Conservation (phyloP, 2,113 vertebrate genomes). For the Solenodon paradoxus region DNA sequence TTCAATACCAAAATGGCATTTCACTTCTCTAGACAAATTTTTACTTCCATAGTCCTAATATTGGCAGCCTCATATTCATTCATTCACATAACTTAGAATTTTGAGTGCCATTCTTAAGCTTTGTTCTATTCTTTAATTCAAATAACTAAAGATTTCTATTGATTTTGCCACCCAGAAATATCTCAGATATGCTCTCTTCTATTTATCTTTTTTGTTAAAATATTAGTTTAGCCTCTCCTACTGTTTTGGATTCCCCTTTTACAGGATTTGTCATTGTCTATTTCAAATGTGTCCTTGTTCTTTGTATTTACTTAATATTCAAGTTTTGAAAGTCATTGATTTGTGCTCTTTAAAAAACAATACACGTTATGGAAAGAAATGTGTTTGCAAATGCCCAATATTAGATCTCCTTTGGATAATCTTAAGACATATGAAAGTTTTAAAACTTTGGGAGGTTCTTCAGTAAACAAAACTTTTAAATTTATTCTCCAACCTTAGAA, state of each 20-base stretch:
- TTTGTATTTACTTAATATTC: neutral
- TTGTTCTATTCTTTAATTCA: neutral
- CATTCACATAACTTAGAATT: neutral
- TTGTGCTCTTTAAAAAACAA: neutral
- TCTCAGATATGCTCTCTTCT: neutral
- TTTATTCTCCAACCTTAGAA: neutral
- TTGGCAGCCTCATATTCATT: neutral
- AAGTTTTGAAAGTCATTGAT: neutral
- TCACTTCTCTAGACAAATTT: neutral
- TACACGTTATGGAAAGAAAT: accelerated
- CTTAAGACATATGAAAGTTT: neutral
- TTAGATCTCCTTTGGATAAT: neutral
- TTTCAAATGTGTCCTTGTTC: neutral
- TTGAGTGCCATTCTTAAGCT: neutral
- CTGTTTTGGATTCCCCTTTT: neutral
- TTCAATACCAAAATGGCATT: constrained; percentile 16
- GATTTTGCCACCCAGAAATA: neutral
- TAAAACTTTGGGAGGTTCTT: neutral
- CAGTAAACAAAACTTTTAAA: neutral
- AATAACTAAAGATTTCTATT: neutral
- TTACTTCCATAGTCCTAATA: neutral
- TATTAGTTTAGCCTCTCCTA: neutral
- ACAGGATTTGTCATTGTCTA: neutral
- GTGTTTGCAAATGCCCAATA: neutral
- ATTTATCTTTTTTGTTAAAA: neutral